Evolutionary conservation across 2,888 invertebrate species (phyloP), one percentile per base, ranked within the genome.

Genomic region (Athalia cordata): DNA sequence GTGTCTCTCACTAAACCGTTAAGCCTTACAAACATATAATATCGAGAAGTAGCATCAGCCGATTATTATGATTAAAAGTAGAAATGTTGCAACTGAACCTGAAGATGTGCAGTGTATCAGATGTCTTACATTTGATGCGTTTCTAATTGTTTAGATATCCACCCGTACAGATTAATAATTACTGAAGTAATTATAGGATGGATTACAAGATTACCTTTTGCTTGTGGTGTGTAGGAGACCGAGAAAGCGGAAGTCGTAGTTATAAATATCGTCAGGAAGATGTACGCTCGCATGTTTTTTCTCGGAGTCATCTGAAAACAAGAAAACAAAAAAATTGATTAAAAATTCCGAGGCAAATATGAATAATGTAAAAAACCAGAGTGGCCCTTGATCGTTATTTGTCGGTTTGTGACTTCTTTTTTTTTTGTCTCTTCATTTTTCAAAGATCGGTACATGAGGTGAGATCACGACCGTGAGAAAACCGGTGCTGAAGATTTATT

Each of bases 241-340:
- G 88, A 85, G 82, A 87, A 85, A 78, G 86, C 86, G 77, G 85
- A 85, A 80, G 87, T 84, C 80, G 83, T 81, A 70, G 86, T 83
- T 68, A 86, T 80, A 78, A 29, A 29, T 29, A 86, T 84, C 80
- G 84, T 83, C 82, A 89, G 81, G 77, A 88, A 82, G 81, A 85
- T 81, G 83, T 84, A 85, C 70, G 64, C 75, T 75, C 55, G 61
- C 75, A 87, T 80, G 82, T 81, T 82, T 81, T 84, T 88, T 82
- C 83, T 81, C 83, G 84, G 83, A 85, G 85, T 83, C 89, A 90
- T 89, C 89, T 90, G 87, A 64, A 88, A 68, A 52, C 9, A 55
- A 43, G 55, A 55, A 68, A 11, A n/a, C n/a, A 4, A 68, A 55
- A 52, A 29, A 11, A 52, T 3, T 15, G 55, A 29, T 43, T 0